Evolutionary conservation across 1,140 invertebrate species (phyloP).

Genomic region (Eciton burchellii): DNA sequence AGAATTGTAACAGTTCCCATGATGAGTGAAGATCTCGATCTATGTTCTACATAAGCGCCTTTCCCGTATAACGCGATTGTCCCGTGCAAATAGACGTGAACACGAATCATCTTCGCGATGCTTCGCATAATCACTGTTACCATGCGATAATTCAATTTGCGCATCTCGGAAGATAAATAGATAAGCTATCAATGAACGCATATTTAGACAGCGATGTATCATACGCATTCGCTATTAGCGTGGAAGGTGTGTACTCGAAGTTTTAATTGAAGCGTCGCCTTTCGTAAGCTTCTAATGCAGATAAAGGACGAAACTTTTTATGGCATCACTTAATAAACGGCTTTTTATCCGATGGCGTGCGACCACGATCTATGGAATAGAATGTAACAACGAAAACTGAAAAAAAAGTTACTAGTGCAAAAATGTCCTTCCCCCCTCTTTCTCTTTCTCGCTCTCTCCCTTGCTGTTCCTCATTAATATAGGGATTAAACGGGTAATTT

Average conservation of each 20-base stretch:
- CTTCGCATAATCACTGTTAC: background rate
- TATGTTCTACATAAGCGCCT: conserved; percentile 12
- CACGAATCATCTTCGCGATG: background rate
- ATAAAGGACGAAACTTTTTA: no score
- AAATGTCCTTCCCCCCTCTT: no score
- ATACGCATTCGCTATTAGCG: background rate
- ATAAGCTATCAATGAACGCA: conserved; percentile 26
- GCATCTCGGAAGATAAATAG: background rate
- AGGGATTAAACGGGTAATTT: no score
- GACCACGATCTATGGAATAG: no score
- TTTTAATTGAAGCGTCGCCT: conserved; percentile 30
- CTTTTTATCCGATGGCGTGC: no score
- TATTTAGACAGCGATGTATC: background rate
- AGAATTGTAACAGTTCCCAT: conserved; percentile 32
- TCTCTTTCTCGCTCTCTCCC: no score
- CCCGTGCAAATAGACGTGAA: background rate
- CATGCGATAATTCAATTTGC: background rate
- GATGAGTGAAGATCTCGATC: conserved; percentile 8
- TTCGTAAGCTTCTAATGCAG: background rate
- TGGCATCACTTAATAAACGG: no score
- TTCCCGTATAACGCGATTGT: background rate
- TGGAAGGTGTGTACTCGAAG: background rate
- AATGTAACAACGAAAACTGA: no score
- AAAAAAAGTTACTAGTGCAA: no score
- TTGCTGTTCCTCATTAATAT: no score